These are phyloP conservation scores for Cryptus viduatorius DNA, from an alignment of 2,888 invertebrate genomes.

Conservation along the genomic window DNA sequence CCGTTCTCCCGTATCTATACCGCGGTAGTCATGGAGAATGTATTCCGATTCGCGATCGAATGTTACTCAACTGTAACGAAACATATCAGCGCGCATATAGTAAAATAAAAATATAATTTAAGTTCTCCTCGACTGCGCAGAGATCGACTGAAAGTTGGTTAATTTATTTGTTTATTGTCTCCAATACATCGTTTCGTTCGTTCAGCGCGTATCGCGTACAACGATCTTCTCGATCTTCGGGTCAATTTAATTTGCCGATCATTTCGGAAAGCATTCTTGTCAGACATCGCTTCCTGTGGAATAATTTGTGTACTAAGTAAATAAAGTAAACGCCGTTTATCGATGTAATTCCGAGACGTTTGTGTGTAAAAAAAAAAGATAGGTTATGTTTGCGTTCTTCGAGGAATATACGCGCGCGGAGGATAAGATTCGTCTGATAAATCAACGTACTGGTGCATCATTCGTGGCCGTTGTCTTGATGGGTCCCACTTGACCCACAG, in stretches of 20 bases:
- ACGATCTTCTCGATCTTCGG: not conserved
- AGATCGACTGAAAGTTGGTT: too few species aligned
- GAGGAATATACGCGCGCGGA: not conserved
- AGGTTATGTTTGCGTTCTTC: not conserved
- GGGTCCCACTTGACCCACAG: slow-evolving; percentile 76
- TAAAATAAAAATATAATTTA: too few species aligned
- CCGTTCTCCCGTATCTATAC: too few species aligned
- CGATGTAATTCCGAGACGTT: not conserved
- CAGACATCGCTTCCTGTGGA: slow-evolving; percentile 73
- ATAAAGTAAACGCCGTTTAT: not conserved
- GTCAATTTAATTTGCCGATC: slow-evolving; percentile 67
- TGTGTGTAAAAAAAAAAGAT: not conserved
- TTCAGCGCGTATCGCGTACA: not conserved
- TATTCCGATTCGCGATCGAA: slow-evolving; percentile 56
- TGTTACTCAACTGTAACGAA: slow-evolving; percentile 56
- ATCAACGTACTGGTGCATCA: slow-evolving; percentile 56
- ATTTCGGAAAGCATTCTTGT: slow-evolving; percentile 71
- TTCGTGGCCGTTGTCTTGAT: slow-evolving; percentile 71
- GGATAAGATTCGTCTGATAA: slow-evolving; percentile 57
- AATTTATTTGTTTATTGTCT: too few species aligned
- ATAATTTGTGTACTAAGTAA: not conserved
- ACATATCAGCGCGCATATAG: too few species aligned
- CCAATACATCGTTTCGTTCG: not conserved
- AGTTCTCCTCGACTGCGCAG: too few species aligned
- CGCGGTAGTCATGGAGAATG: slow-evolving; percentile 4